Evolutionary conservation across 1,140 invertebrate genomes (phyloP), one percentile per base, ranked within the genome.

Genomic region (Plutomurus gul): DNA sequence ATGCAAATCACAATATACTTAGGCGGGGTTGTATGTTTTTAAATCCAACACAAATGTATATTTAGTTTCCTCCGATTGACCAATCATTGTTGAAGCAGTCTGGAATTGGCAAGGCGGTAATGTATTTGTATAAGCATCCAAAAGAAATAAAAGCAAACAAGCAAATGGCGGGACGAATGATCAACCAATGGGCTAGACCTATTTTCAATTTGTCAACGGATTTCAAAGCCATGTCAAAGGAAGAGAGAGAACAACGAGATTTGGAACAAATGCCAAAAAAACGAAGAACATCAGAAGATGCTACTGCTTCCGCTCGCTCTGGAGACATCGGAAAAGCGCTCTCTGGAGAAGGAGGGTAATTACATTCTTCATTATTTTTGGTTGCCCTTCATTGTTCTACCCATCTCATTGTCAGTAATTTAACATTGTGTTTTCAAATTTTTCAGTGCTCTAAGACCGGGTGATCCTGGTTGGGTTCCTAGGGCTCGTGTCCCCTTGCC

Each of bases 71-170:
- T 27, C 89, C 91, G 60, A 92, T 97, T 79, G 95, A 96, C 85
- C 94, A 95, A 85, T 92, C 92, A 30, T 92, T 94, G 60, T 87
- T 99, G 51, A 99, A 98, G 87, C 93, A 94, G 82, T 97, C 96
- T 47, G 95, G 97, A 47, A 96, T 98, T 84, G 95, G 97, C 33
- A 97, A 99, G 87, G 98, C 98, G 81, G 95, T 99, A 0, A 99
- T 99, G 98, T 99, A 99, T 88, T 89, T 99, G 13, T 99, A 96
- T 86, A 99, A 99, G 86, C 97, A 99, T 88, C 97, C 98, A 0
- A 96, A 95, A 87, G 98, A 99, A 89, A 94, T 93, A 0, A 97
- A 97, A 87, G 90, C 93, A 71, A 99, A 99, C 87, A 94, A 94
- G 86, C 93, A 95, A 85, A 89, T 92, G 60, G 96, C 96, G 80